phyloP scores from a whole-genome alignment of 2,888 invertebrate species.

The Iselma pallidipennis region DNA sequence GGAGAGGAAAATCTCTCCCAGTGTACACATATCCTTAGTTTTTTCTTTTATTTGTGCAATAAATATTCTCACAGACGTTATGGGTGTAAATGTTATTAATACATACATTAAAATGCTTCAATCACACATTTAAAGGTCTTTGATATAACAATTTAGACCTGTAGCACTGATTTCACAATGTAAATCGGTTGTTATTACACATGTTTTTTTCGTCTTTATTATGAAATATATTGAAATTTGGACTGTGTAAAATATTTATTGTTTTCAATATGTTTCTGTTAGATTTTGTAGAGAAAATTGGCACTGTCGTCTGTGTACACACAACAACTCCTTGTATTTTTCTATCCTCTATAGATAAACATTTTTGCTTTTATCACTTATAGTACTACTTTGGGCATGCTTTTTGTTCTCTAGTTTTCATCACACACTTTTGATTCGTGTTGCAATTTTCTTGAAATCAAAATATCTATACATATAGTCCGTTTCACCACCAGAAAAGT shows the following conservation, averaged over 20 bases:
- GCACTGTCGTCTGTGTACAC: constrained; percentile 47
- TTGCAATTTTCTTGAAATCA: no score
- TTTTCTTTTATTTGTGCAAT: no score
- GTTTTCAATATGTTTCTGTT: not conserved
- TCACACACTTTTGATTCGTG: constrained; percentile 11
- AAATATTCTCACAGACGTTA: no score
- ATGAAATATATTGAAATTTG: constrained; percentile 9
- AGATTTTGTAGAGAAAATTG: not conserved
- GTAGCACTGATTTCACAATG: constrained; percentile 38
- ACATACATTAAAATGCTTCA: no score
- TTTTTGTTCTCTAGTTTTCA: constrained; percentile 26
- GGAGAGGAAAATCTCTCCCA: no score
- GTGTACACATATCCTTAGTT: no score
- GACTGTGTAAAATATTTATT: not conserved
- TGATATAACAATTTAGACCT: constrained; percentile 7
- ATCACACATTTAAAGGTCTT: not conserved
- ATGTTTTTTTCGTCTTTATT: not conserved
- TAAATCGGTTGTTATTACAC: constrained; percentile 55
- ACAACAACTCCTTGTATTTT: constrained; percentile 21
- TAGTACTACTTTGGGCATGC: constrained; percentile 24
- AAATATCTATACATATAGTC: no score
- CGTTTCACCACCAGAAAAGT: no score
- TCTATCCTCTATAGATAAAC: no score
- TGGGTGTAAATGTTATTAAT: no score
- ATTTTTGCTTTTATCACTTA: constrained; percentile 17